Evolutionary conservation across 2,797 vertebrate genomes (phyloP).

Genomic region (Poecilia velifera): DNA sequence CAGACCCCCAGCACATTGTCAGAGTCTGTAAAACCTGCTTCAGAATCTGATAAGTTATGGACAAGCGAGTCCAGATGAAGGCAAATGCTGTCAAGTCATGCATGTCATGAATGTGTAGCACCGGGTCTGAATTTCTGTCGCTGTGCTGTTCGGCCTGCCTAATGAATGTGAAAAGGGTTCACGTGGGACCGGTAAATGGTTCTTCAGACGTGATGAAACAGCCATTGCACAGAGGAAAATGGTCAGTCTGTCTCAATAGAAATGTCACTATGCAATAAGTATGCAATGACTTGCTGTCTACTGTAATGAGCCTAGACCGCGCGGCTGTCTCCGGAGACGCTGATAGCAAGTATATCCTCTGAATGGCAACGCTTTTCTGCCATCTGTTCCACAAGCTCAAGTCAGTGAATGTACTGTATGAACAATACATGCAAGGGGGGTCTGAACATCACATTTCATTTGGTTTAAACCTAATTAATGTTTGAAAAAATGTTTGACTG

Average conservation of each 20-base stretch:
- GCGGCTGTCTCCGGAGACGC: constrained; percentile 61
- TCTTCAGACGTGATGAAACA: constrained; percentile 73
- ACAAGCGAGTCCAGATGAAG: constrained; percentile 48
- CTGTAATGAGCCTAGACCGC: constrained; percentile 71
- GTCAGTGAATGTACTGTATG: constrained; percentile 34
- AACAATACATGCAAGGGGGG: constrained; percentile 23
- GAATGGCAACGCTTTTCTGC: constrained; percentile 55
- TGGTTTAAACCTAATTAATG: constrained; percentile 31
- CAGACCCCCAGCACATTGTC: constrained; percentile 42
- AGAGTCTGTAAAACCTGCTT: constrained; percentile 37
- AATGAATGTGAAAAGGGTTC: constrained; percentile 75
- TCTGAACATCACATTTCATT: constrained; percentile 25
- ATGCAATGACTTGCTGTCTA: constrained; percentile 74
- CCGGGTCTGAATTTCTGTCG: constrained; percentile 45
- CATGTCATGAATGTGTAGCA: constrained; percentile 50
- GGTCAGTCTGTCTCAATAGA: constrained; percentile 76
- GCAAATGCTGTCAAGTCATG: constrained; percentile 62
- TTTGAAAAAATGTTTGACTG: constrained; percentile 39
- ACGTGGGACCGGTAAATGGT: constrained; percentile 70
- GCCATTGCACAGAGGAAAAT: constrained; percentile 61
- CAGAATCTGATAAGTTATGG: constrained; percentile 63
- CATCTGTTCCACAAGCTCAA: constrained; percentile 52
- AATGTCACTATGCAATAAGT: constrained; percentile 76
- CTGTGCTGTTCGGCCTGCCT: constrained; percentile 52
- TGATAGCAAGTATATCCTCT: constrained; percentile 55